Conservation (phyloP, 2,113 vertebrate genomes). For the Danio rerio region GRCz12tu NC_133198.1:31843501-31844000, state of each 20-base stretch:
- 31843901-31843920: too few relatives aligned
- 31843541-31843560: conserved; percentile 36
- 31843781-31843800: not conserved
- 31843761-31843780: not conserved
- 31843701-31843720: not conserved
- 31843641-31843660: conserved; percentile 25
- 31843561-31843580: conserved; percentile 9
- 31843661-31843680: not conserved
- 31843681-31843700: not conserved
- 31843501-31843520: conserved; percentile 30
- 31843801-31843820: not conserved
- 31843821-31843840: not conserved
- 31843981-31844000: too few relatives aligned
- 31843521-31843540: conserved; percentile 27
- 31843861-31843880: too few relatives aligned
- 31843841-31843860: too few relatives aligned
- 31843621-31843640: conserved; percentile 27
- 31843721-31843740: not conserved
- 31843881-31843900: too few relatives aligned
- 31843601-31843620: not conserved
- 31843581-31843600: conserved; percentile 1
- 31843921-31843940: too few relatives aligned
- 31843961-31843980: too few relatives aligned
- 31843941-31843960: too few relatives aligned
- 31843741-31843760: not conserved